Evolutionary conservation across 2,797 vertebrate genomes (phyloP), one percentile per base, ranked within the genome.

Genomic region (Microchirus variegatus): DNA sequence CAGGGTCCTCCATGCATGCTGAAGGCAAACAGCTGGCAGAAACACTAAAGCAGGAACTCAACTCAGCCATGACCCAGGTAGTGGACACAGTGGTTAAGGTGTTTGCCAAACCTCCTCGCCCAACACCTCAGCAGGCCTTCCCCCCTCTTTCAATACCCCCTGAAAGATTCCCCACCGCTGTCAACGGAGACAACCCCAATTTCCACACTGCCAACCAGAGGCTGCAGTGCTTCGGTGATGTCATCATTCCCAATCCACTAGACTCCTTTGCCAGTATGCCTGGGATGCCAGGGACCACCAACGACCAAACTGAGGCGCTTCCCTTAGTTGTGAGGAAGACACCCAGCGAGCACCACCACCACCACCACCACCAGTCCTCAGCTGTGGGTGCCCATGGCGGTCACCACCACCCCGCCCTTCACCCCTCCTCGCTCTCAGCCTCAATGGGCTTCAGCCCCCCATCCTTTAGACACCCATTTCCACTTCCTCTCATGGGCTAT

Each of bases 11-110:
- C 80, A 94, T 97, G 85, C 96, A 98, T 17, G 93, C 95, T 0
- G 97, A 98, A 88, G 96, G 97, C 57, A 99, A 97, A 81, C 97
- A 97, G 73, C 88, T 99, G 89, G 96, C 97, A 0, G 97, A 99
- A 89, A 97, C 97, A 0, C 86, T 99, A 80, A 99, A 99, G 85
- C 96, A 98, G 90, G 97, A 99, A 90, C 93, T 99, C 64, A 98
- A 97, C 84, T 96, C 96, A 3, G 96, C 97, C 86, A 97, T 99
- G 97, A 96, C 96, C 1, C 96, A 99, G 78, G 97, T 99, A 15
- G 96, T 99, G 84, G 97, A 99, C 95, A 98, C 96, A 0, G 97
- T 99, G 81, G 97, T 99, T 42, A 98, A 99, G 87, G 96, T 99
- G 80, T 98, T 99, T 69, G 95, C 96, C 77, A 98, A 99, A 78